These are phyloP conservation scores for Leucopternis melanops DNA, from an alignment of 2,113 vertebrate genomes.

Conservation along the genomic window DNA sequence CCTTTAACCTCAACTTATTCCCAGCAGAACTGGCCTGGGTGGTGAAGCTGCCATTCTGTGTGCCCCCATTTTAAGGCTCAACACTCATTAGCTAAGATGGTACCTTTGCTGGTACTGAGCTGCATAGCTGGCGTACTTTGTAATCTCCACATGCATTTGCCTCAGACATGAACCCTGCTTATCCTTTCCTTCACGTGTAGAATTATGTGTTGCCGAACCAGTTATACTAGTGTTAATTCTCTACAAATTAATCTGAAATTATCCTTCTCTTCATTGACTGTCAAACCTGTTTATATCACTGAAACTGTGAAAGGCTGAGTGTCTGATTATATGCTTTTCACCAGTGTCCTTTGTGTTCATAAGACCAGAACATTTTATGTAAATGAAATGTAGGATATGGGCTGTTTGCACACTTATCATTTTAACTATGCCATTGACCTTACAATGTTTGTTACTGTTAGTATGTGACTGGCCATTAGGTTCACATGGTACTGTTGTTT, in stretches of 20 bases:
- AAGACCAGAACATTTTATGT: slow-evolving; percentile 22
- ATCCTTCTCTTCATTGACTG: background rate
- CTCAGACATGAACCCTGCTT: background rate
- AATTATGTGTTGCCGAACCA: slow-evolving; percentile 2
- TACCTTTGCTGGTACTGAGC: background rate
- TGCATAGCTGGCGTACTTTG: background rate
- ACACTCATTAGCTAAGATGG: background rate
- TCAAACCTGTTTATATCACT: background rate
- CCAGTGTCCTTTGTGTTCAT: background rate
- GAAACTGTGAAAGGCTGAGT: background rate
- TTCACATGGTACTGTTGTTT: background rate
- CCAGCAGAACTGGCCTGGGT: background rate
- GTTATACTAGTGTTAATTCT: slow-evolving; percentile 17
- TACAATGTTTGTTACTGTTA: slow-evolving; percentile 14
- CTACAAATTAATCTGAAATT: slow-evolving; percentile 41
- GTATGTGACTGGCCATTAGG: background rate
- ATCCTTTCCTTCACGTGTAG: background rate
- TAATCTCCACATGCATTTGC: background rate
- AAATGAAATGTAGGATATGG: background rate
- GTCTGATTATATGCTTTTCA: slow-evolving; percentile 12
- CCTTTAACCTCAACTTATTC: background rate
- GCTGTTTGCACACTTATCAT: slow-evolving; percentile 7
- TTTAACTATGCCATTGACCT: slow-evolving; percentile 38
- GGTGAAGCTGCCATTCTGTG: background rate
- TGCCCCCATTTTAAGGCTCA: background rate